phyloP scores from a whole-genome alignment of 1,140 invertebrate genomes.

The Drosophila lowei region DNA sequence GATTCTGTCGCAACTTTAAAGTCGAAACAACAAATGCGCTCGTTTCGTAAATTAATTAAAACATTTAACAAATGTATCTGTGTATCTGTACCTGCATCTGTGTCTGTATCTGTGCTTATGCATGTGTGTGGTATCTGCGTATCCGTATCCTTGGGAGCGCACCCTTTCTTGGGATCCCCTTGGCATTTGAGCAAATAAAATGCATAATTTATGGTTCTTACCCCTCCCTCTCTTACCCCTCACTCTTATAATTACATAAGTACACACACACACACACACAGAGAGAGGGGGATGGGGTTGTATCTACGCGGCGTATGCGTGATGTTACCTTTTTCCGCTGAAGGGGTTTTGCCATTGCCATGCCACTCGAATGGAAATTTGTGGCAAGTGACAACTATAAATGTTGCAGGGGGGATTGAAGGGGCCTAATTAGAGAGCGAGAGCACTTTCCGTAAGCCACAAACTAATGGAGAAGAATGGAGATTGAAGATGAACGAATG shows the following conservation, averaged over 20 bases:
- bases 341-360: conserved; percentile 13
- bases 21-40: conserved; percentile 33
- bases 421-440: conserved; percentile 51
- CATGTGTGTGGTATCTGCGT: not conserved
- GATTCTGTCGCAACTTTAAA: conserved; percentile 13
- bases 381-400: conserved; percentile 54
- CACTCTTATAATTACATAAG: conserved; percentile 74
- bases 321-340: conserved; percentile 28
- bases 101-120: too few species aligned
- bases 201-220: conserved; percentile 66
- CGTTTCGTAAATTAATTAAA: conserved; percentile 76
- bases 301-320: conserved; percentile 57
- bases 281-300: conserved; percentile 29
- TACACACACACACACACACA: conserved; percentile 47
- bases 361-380: conserved; percentile 10
- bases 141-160: not conserved
- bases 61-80: conserved; percentile 59
- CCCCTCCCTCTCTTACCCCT: conserved; percentile 24
- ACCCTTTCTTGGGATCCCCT: conserved; percentile 48
- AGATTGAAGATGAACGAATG: conserved; percentile 40
- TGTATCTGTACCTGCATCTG: not conserved
- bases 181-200: conserved; percentile 67
- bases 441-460: conserved; percentile 53
- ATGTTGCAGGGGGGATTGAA: conserved; percentile 16
- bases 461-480: conserved; percentile 48